Evolutionary conservation across 2,797 vertebrate species (phyloP).

Genomic region (Microctenopoma lineatum): DNA sequence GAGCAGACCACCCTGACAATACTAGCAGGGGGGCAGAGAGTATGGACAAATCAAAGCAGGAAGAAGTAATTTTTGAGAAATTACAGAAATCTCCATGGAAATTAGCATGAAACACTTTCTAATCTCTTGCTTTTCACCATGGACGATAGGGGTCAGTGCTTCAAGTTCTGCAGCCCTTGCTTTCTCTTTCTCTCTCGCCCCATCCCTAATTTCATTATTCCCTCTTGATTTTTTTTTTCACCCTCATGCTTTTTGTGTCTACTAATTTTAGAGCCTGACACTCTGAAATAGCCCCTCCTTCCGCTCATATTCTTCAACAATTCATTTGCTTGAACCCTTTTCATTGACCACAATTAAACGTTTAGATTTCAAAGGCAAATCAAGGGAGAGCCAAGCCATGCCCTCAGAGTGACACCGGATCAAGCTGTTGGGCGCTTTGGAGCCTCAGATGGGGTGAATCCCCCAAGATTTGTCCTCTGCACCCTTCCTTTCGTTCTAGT

Average conservation of each 20-base stretch:
- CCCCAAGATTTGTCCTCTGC: conserved; percentile 82
- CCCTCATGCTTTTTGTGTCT: conserved; percentile 76
- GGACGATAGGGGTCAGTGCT: conserved; percentile 95
- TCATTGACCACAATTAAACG: conserved; percentile 85
- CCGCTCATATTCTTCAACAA: conserved; percentile 76
- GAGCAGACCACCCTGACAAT: conserved; percentile 92
- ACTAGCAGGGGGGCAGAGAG: conserved; percentile 81
- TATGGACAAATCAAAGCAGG: conserved; percentile 90
- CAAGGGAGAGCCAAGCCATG: conserved; percentile 77
- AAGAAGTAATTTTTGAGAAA: conserved; percentile 93
- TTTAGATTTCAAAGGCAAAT: conserved; percentile 86
- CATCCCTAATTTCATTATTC: conserved; percentile 95
- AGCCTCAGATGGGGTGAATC: conserved; percentile 78
- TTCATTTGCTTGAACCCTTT: conserved; percentile 83
- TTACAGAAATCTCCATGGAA: conserved; percentile 99
- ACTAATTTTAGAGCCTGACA: conserved; percentile 80
- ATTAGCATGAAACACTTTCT: conserved; percentile 99
- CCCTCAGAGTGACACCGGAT: conserved; percentile 83
- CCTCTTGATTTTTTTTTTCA: conserved; percentile 79
- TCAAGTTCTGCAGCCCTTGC: conserved; percentile 85
- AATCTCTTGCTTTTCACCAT: conserved; percentile 95
- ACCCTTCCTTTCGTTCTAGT: conserved; percentile 75
- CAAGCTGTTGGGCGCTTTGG: conserved; percentile 82
- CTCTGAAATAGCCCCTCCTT: conserved; percentile 71
- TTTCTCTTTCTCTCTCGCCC: conserved; percentile 76